phyloP scores from a whole-genome alignment of 2,888 invertebrate species.

The Antheraea assamensis region DNA sequence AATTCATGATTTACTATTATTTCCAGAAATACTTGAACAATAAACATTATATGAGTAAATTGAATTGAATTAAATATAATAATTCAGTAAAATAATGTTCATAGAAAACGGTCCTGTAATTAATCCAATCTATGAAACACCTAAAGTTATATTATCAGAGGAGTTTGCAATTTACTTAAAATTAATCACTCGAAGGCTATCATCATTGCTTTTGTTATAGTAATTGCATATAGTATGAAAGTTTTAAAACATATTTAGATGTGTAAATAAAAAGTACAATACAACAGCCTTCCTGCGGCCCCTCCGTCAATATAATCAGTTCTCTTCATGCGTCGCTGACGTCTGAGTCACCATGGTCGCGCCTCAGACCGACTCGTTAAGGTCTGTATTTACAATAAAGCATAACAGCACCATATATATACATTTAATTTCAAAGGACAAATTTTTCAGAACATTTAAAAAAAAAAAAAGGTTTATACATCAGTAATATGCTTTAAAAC shows the following conservation, averaged over 20 bases:
- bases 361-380: constrained; percentile 53
- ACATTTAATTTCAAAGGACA: constrained; percentile 24
- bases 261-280: constrained; percentile 25
- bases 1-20: not conserved
- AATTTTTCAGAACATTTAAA: not conserved
- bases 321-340: constrained; percentile 66
- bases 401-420: constrained; percentile 21
- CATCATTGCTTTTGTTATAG: not conserved
- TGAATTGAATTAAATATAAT: no score
- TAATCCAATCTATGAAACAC: no score
- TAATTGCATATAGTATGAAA: not conserved
- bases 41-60: not conserved
- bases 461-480: not conserved
- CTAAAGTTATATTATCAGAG: no score
- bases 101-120: no score
- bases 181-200: no score
- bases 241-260: not conserved
- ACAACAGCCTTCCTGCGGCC: not conserved
- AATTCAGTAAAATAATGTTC: no score
- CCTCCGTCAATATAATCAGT: constrained; percentile 66
- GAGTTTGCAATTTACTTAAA: no score
- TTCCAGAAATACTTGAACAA: not conserved
- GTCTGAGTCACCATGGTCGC: constrained; percentile 66
- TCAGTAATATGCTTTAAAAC: not conserved
- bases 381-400: constrained; percentile 26